These are phyloP conservation scores for Glaucomys volans DNA, from an alignment of 2,113 vertebrate genomes.

Conservation along the genomic window DNA sequence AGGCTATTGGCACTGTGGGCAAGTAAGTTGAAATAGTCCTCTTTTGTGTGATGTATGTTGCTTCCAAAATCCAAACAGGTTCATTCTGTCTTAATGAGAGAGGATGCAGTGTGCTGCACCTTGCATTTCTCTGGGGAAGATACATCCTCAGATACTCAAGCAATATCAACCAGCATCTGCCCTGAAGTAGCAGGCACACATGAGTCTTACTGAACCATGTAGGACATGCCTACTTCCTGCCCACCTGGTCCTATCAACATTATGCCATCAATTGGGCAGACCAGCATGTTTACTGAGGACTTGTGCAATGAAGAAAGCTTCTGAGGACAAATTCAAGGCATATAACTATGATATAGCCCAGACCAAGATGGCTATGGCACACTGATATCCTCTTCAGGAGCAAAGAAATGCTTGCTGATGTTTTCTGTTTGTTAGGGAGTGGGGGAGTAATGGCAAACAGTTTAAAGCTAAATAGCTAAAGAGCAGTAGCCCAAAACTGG, in stretches of 20 bases:
- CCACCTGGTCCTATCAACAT: not conserved
- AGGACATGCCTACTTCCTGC: not conserved
- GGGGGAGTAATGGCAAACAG: not conserved
- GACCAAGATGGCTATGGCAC: not conserved
- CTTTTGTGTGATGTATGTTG: not conserved
- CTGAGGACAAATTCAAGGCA: not conserved
- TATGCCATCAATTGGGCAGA: not conserved
- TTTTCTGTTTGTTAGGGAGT: not conserved
- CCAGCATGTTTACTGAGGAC: not conserved
- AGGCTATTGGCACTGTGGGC: not conserved
- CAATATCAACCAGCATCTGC: not conserved
- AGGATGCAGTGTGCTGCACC: not conserved
- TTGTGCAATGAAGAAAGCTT: not conserved
- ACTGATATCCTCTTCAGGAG: not conserved
- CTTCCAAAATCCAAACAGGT: not conserved
- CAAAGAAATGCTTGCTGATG: not conserved
- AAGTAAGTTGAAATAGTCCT: not conserved
- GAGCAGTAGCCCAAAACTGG: not conserved
- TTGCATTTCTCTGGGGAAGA: not conserved
- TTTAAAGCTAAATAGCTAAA: not conserved
- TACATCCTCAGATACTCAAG: not conserved
- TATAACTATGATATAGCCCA: not conserved
- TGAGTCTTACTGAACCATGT: not conserved
- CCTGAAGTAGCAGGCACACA: not conserved
- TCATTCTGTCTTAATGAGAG: not conserved